A percentile compares a stretch with the other conserved stretches of the same genome.
phyloP scores from a whole-genome alignment of 2,113 vertebrate genomes.

The Cranoglanis bouderius region DNA sequence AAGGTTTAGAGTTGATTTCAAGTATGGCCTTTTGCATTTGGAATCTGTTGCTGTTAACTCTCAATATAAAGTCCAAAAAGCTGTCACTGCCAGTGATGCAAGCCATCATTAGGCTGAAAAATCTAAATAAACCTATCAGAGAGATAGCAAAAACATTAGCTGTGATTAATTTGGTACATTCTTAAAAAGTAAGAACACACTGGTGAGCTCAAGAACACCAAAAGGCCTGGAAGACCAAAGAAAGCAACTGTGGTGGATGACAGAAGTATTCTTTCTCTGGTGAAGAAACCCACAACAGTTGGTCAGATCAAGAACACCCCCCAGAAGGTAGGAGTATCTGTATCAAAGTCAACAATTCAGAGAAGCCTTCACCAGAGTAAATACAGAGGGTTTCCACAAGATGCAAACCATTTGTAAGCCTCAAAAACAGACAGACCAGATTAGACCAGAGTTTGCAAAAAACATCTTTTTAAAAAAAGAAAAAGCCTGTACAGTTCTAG shows the following conservation, averaged over 20 bases:
- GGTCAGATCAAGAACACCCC: background rate
- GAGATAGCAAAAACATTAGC: background rate
- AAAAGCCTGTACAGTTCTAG: background rate
- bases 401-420: background rate
- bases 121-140: background rate
- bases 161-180: background rate
- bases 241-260: background rate
- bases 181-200: background rate
- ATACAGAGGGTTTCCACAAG: background rate
- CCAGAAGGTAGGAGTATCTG: background rate
- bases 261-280: background rate
- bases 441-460: no score
- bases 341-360: background rate
- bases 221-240: background rate
- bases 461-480: background rate
- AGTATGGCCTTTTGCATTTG: background rate
- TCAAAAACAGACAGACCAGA: background rate
- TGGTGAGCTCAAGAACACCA: background rate
- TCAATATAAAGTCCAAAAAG: background rate
- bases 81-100: background rate
- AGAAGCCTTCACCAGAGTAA: background rate
- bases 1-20: background rate
- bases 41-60: background rate
- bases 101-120: background rate
- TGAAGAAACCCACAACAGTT: background rate